Percentiles rank a stretch among this genome's conserved stretches.
Conservation (phyloP, 2,888 invertebrate genomes). For the Agonopterix alstromeriana region DNA sequence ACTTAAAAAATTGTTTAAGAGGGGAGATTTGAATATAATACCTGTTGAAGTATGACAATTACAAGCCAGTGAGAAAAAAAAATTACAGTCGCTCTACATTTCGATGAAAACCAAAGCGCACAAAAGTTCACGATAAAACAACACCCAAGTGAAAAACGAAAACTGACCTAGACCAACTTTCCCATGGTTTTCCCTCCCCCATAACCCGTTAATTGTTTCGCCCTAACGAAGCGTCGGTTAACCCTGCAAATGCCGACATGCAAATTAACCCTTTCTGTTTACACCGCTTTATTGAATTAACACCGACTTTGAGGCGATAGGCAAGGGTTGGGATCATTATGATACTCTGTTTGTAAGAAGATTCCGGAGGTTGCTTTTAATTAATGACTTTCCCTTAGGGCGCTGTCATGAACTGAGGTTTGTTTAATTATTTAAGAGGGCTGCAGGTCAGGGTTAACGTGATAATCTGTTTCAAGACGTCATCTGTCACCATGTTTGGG, state of each 20-base stretch:
- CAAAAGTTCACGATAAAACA: too few relatives aligned
- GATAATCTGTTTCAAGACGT: too few relatives aligned
- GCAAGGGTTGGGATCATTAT: constrained; percentile 56
- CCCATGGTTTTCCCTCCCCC: constrained; percentile 60
- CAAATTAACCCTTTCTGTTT: constrained; percentile 75
- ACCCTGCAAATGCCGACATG: constrained; percentile 68
- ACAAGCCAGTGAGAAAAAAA: too few relatives aligned
- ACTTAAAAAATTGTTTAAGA: too few relatives aligned
- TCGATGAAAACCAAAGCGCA: too few relatives aligned
- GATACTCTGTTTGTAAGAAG: constrained; percentile 67
- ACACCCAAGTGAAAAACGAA: not conserved
- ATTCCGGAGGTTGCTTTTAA: constrained; percentile 52
- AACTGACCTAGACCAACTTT: constrained; percentile 67
- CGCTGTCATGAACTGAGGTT: constrained; percentile 57
- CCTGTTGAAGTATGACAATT: not conserved
- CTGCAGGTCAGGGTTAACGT: constrained; percentile 31
- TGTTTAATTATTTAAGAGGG: constrained; percentile 49
- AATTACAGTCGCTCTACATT: too few relatives aligned
- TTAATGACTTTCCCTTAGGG: constrained; percentile 61
- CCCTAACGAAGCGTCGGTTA: constrained; percentile 73
- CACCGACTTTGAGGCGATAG: constrained; percentile 39
- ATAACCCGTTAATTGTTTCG: constrained; percentile 54
- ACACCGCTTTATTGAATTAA: constrained; percentile 72
- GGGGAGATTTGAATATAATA: not conserved
- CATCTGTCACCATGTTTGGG: too few relatives aligned